A percentile compares a stretch with the other conserved stretches of the same genome.
phyloP scores from a whole-genome alignment of 2,888 invertebrate species.

The Callimorpha dominula region DNA sequence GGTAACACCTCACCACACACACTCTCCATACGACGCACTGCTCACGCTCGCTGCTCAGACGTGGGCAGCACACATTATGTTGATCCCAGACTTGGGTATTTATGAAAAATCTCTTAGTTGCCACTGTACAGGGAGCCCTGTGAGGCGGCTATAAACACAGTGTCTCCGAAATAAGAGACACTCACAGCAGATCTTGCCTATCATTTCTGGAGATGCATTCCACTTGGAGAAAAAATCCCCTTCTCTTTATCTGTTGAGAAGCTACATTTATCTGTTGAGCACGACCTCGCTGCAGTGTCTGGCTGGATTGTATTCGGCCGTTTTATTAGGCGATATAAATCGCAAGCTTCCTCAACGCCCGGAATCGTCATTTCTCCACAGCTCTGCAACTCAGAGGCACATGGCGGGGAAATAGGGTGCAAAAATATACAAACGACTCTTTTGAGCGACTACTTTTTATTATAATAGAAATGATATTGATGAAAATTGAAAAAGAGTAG shows the following conservation, averaged over 20 bases:
- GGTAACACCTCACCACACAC: slow-evolving; percentile 74
- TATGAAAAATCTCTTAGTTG: too few relatives aligned
- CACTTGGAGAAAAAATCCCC: background rate
- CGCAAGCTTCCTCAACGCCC: background rate
- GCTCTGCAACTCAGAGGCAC: too few relatives aligned
- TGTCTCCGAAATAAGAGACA: background rate
- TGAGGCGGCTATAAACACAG: too few relatives aligned
- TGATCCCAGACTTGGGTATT: too few relatives aligned
- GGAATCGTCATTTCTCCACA: background rate
- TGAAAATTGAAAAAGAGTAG: background rate
- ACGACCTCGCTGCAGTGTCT: background rate
- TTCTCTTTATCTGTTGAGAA: background rate
- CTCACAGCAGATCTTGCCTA: background rate
- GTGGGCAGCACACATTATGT: background rate
- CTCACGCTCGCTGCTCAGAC: background rate
- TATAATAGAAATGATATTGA: background rate
- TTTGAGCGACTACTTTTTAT: background rate
- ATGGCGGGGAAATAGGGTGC: too few relatives aligned
- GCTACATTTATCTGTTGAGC: too few relatives aligned
- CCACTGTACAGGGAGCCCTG: too few relatives aligned
- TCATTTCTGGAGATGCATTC: background rate
- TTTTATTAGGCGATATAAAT: background rate
- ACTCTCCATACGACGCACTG: slow-evolving; percentile 11
- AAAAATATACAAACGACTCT: background rate
- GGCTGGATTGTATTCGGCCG: background rate